Conservation (phyloP, 1,140 invertebrate genomes). For the Eumaeus atala region DNA sequence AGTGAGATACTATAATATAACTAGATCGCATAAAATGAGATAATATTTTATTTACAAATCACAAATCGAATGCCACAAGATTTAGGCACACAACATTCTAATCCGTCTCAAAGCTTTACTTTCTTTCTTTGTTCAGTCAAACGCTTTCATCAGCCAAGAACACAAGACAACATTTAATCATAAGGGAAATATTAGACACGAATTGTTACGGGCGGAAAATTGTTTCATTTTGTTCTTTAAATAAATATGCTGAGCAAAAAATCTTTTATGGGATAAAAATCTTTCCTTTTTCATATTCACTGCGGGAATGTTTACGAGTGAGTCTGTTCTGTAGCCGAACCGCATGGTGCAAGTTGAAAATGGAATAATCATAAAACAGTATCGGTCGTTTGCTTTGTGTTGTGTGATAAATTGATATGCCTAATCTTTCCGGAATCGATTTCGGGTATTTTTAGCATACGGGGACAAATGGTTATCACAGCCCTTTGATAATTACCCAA, state of each 20-base stretch:
- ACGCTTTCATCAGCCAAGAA: constrained; percentile 5
- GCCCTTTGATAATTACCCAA: too few relatives aligned
- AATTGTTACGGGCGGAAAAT: constrained; percentile 12
- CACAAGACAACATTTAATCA: constrained; percentile 5
- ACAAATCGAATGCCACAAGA: too few relatives aligned
- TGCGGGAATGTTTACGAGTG: constrained; percentile 45
- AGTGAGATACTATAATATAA: too few relatives aligned
- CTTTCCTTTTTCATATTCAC: constrained; percentile 55
- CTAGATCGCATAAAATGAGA: too few relatives aligned
- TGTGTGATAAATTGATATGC: too few relatives aligned
- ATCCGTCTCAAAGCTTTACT: background rate
- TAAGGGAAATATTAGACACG: constrained; percentile 11
- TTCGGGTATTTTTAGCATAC: too few relatives aligned
- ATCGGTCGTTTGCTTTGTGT: too few relatives aligned
- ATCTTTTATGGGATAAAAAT: constrained; percentile 33
- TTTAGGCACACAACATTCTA: constrained; percentile 1
- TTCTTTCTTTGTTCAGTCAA: constrained; percentile 5
- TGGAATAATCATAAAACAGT: background rate
- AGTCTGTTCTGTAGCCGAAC: constrained; percentile 38
- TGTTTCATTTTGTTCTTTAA: constrained; percentile 16
- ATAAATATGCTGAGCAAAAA: constrained; percentile 16
- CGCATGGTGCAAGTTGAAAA: constrained; percentile 3
- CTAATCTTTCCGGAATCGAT: too few relatives aligned
- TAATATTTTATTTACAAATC: too few relatives aligned
- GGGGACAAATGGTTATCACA: too few relatives aligned